These are phyloP conservation scores for Zaprionus africanus DNA, from an alignment of 1,140 invertebrate genomes.

Conservation along the genomic window DNA sequence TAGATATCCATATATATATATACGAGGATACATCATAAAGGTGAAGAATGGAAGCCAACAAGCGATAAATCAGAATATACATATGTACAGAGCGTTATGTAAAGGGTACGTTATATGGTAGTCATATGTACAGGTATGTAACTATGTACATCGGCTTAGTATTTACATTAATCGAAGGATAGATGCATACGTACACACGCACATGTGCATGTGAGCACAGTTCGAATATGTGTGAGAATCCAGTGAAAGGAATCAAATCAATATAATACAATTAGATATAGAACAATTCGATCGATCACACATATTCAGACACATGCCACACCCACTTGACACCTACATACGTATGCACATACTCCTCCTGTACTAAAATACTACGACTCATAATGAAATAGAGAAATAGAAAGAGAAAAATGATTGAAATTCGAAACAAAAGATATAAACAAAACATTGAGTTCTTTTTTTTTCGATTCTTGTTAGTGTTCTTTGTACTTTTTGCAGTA, in stretches of 20 bases:
- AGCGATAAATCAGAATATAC: slow-evolving; percentile 29
- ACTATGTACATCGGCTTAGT: slow-evolving; percentile 17
- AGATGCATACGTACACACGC: slow-evolving; percentile 1
- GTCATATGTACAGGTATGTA: slow-evolving; percentile 4
- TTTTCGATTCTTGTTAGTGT: slow-evolving; percentile 66
- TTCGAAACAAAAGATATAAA: slow-evolving; percentile 57
- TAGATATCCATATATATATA: neutral
- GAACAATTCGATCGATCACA: neutral
- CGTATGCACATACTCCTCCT: slow-evolving; percentile 19
- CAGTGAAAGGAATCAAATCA: neutral
- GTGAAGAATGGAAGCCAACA: slow-evolving; percentile 37
- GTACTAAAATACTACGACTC: slow-evolving; percentile 59
- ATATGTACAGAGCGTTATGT: slow-evolving; percentile 15
- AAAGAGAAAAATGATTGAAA: slow-evolving; percentile 62
- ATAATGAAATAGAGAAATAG: slow-evolving; percentile 42
- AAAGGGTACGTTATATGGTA: neutral
- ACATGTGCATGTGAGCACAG: neutral
- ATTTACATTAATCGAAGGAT: slow-evolving; percentile 9
- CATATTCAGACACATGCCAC: neutral
- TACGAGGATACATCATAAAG: slow-evolving; percentile 6
- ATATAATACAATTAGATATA: neutral
- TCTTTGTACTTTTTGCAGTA: slow-evolving; percentile 51
- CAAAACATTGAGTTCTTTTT: slow-evolving; percentile 65
- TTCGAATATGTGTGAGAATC: neutral
- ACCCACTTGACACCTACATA: neutral